phyloP scores from a whole-genome alignment of 2,113 vertebrate genomes.

The Xiphias gladius region DNA sequence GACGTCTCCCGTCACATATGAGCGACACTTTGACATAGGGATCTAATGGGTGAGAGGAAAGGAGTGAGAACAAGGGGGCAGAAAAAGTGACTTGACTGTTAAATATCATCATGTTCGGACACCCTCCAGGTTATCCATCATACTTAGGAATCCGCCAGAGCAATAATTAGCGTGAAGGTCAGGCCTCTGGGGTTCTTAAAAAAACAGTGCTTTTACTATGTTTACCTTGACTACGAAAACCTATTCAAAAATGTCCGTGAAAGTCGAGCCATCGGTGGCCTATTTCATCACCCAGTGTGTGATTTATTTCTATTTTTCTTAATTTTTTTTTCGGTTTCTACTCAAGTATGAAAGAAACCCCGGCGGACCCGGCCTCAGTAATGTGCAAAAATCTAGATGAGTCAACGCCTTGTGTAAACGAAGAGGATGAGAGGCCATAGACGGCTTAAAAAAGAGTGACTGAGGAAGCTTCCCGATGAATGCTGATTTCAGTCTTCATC shows the following conservation, averaged over 20 bases:
- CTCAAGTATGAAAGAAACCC: slow-evolving; percentile 33
- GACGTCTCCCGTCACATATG: slow-evolving; percentile 94
- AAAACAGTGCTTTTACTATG: slow-evolving; percentile 7
- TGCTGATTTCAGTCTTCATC: slow-evolving; percentile 63
- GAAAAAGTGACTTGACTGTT: background rate
- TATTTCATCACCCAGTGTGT: slow-evolving; percentile 16
- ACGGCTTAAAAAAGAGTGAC: slow-evolving; percentile 49
- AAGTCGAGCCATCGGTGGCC: background rate
- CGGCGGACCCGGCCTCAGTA: slow-evolving; percentile 37
- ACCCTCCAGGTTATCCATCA: background rate
- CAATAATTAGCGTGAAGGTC: slow-evolving; percentile 10
- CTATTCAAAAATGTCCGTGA: slow-evolving; percentile 16
- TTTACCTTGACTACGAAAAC: slow-evolving; percentile 29
- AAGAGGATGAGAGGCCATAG: slow-evolving; percentile 25
- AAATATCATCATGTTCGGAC: background rate
- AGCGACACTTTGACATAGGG: slow-evolving; percentile 98
- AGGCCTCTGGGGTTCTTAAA: slow-evolving; percentile 14
- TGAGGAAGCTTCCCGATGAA: slow-evolving; percentile 55
- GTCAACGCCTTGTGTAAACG: slow-evolving; percentile 55
- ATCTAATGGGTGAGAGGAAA: slow-evolving; percentile 78
- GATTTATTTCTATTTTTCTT: background rate
- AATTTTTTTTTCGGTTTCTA: background rate
- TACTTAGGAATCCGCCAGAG: slow-evolving; percentile 6
- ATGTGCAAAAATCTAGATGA: slow-evolving; percentile 54
- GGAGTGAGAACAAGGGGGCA: background rate